Percentiles rank a stretch among this genome's conserved stretches.
Evolutionary conservation across 2,113 vertebrate species (phyloP).

Genomic region (Bujurquina vittata): DNA sequence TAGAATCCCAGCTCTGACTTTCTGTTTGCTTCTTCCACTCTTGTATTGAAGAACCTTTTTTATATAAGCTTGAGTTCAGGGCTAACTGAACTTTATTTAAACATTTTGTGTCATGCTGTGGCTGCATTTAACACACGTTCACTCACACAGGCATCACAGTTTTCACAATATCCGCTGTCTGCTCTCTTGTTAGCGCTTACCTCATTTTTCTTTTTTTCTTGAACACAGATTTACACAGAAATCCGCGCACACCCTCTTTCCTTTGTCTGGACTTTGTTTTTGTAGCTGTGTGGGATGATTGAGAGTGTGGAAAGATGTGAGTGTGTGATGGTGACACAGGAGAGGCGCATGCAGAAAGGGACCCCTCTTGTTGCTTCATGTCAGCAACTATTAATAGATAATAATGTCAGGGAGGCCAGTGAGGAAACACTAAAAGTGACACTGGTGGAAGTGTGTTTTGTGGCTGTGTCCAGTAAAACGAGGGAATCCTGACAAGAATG

Average conservation of each 20-base stretch:
- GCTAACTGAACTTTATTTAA: background rate
- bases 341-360: background rate
- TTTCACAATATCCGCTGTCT: background rate
- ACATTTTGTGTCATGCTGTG: background rate
- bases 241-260: background rate
- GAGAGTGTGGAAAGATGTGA: conserved; percentile 3
- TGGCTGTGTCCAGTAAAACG: conserved; percentile 36
- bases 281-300: conserved; percentile 59
- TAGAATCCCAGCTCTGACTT: background rate
- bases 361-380: conserved; percentile 19
- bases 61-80: background rate
- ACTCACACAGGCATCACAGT: too few species aligned
- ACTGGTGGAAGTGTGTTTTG: conserved; percentile 31
- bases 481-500: conserved; percentile 72
- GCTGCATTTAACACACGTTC: too few species aligned
- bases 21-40: background rate
- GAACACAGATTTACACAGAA: background rate
- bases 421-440: conserved; percentile 51
- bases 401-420: conserved; percentile 24
- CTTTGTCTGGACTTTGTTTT: conserved; percentile 58
- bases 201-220: conserved; percentile 8
- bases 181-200: conserved; percentile 16
- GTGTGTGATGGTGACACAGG: background rate
- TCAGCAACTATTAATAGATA: conserved; percentile 3
- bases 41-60: background rate